Conservation (phyloP, 2,113 vertebrate genomes). For the Leiothrix lutea region DNA sequence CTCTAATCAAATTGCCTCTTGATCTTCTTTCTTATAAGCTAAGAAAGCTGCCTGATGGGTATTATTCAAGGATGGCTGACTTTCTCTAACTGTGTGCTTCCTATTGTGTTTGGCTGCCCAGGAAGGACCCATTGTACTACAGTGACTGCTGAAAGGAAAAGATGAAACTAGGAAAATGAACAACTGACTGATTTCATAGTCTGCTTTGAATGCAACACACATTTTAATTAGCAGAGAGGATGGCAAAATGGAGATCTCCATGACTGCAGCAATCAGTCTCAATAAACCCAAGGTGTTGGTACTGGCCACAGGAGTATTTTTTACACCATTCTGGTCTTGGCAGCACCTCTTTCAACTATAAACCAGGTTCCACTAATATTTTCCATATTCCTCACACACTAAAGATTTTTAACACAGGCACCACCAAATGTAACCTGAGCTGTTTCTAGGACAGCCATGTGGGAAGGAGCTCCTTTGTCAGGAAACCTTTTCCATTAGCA, state of each 20-base stretch:
- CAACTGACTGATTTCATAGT: not conserved
- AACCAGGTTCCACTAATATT: not conserved
- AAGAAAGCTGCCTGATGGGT: conserved; percentile 48
- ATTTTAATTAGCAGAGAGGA: not conserved
- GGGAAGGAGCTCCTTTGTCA: not conserved
- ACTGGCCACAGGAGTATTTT: not conserved
- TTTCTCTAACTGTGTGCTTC: conserved; percentile 19
- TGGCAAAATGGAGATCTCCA: not conserved
- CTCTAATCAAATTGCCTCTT: conserved; percentile 42
- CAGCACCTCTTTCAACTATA: not conserved
- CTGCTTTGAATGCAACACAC: not conserved
- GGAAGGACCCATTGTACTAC: conserved; percentile 20
- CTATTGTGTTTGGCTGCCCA: conserved; percentile 35
- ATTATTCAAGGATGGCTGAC: conserved; percentile 49
- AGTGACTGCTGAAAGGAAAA: not conserved
- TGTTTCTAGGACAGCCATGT: not conserved
- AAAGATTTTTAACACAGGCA: not conserved
- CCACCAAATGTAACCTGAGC: not conserved
- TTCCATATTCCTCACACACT: not conserved
- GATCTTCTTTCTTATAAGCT: conserved; percentile 35
- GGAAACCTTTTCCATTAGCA: not conserved
- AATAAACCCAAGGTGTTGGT: not conserved
- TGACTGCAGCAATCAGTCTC: not conserved
- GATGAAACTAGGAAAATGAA: conserved; percentile 22
- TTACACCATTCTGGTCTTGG: not conserved